Evolutionary conservation across 2,888 invertebrate species (phyloP), one percentile per base, ranked within the genome.

Genomic region (Odontocerum albicorne): DNA sequence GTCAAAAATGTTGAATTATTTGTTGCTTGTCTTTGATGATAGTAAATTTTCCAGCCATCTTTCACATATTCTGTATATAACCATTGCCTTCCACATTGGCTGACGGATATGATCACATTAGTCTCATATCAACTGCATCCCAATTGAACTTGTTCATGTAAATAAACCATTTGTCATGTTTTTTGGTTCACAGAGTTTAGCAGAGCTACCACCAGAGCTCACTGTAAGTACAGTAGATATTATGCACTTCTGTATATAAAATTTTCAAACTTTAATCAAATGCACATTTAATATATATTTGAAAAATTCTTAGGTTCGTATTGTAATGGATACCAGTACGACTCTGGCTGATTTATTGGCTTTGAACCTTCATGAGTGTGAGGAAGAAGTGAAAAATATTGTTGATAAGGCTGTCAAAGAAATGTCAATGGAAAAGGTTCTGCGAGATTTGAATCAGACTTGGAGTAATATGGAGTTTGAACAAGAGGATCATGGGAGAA

Each of bases 401-500:
- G 97, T 97, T 6, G 97, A 97, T 71, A 96, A 96, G 75, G 96
- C 97, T 0, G 95, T 96, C 0, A 97, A 97, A 74, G 97, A 97
- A 77, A 95, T 96, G 92, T 92, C 94, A 2, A 97, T 97, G 96
- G 97, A 97, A 72, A 96, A 96, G 70, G 88, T 90, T 50, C 79
- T 97, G 44, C 85, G 91, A 62, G 96, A 97, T 66, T 73, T 97
- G 54, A 87, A 96, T 66, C 82, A 86, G 3, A 96, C 94, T 1
- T 97, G 97, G 94, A 88, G 92, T 38, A 82, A 85, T 1, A 92
- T 96, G 92, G 92, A 93, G 72, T 96, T 96, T 68, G 90, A 92
- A 65, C 87, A 92, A 72, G 96, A 96, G 71, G 76, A 84, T 46
- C 96, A 97, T 72, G 74, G 87, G 3, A 80, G 96, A 66, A 97